These are phyloP conservation scores for Melangyna quadrimaculata DNA, from an alignment of 2,888 invertebrate species.

Conservation along the genomic window DNA sequence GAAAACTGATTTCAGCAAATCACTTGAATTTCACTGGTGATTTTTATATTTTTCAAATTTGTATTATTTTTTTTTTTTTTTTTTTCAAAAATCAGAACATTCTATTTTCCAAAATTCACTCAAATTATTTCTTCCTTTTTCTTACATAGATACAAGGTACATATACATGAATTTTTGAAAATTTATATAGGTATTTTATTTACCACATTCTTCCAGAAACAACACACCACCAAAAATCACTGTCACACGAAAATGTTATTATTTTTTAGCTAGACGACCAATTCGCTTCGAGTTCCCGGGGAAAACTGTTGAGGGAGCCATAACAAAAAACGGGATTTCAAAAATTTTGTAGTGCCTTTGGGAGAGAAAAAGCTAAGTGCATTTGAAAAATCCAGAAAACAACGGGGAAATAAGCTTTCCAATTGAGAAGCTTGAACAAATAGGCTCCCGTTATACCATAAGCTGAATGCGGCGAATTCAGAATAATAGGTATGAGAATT, in stretches of 20 bases:
- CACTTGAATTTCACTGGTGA: not conserved
- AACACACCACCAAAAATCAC: conserved; percentile 14
- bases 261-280: conserved; percentile 69
- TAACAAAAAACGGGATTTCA: conserved; percentile 62
- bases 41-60: not conserved
- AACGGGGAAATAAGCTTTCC: conserved; percentile 37
- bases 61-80: not conserved
- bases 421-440: not conserved
- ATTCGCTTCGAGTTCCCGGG: conserved; percentile 80
- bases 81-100: not conserved
- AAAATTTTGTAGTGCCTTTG: conserved; percentile 18
- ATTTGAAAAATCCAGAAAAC: conserved; percentile 55
- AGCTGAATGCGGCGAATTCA: conserved; percentile 67
- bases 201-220: conserved; percentile 18
- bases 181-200: conserved; percentile 4
- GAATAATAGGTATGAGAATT: not conserved
- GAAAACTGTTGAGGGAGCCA: conserved; percentile 80
- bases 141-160: not conserved
- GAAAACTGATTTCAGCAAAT: not conserved
- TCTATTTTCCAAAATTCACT: not conserved
- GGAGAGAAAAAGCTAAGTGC: conserved; percentile 31
- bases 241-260: not conserved
- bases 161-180: not conserved
- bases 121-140: not conserved
- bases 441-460: not conserved